Percentiles rank a stretch among this genome's conserved stretches.
Conservation (phyloP, 2,113 vertebrate species). For the Salvelinus fontinalis region DNA sequence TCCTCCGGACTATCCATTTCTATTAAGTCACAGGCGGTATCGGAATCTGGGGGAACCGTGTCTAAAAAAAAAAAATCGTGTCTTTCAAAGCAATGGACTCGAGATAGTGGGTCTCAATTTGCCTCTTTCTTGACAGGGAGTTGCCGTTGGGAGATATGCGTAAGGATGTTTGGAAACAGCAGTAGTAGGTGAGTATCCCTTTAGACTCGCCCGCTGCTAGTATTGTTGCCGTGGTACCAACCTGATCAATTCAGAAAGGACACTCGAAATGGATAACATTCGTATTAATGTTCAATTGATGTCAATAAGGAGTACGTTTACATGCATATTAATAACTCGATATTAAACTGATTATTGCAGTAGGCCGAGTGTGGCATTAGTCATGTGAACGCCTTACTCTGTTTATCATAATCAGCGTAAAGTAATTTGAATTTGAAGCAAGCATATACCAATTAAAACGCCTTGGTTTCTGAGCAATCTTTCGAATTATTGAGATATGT, state of each 20-base stretch:
- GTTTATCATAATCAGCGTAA: no score
- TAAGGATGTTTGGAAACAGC: constrained; percentile 73
- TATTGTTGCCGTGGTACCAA: background rate
- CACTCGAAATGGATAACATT: background rate
- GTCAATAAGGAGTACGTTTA: no score
- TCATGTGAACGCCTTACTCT: no score
- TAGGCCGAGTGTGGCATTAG: no score
- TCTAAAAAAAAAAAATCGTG: background rate
- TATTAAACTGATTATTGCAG: no score
- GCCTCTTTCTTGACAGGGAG: constrained; percentile 63
- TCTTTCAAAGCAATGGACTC: constrained; percentile 57
- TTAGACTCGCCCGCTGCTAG: constrained; percentile 6
- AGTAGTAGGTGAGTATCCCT: constrained; percentile 70
- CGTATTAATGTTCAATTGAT: no score
- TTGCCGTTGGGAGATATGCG: constrained; percentile 68
- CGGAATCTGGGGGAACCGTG: constrained; percentile 12
- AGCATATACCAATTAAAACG: no score
- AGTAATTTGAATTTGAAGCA: no score
- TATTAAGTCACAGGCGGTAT: background rate
- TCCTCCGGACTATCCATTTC: background rate
- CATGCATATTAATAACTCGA: no score
- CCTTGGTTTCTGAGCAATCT: no score
- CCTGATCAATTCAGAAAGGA: constrained; percentile 1
- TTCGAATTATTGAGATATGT: no score
- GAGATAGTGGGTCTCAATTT: constrained; percentile 60